phyloP scores from a whole-genome alignment of 2,888 invertebrate genomes.

The Linyphia triangularis region DNA sequence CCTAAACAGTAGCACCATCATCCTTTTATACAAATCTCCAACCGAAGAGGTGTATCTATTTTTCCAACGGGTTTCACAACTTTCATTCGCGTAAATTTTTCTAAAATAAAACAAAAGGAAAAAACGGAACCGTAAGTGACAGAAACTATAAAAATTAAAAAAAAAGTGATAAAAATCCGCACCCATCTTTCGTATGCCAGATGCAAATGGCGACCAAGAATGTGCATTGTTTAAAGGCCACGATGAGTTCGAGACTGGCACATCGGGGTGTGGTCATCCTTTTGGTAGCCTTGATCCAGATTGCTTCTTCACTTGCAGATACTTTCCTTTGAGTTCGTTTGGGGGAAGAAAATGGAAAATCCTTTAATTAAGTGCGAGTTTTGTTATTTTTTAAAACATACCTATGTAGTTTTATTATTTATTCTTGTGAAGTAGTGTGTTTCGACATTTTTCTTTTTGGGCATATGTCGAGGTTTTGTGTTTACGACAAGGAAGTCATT shows the following conservation, averaged over 20 bases:
- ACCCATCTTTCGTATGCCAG: constrained; percentile 49
- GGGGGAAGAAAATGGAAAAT: constrained; percentile 29
- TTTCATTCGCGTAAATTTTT: constrained; percentile 19
- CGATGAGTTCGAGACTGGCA: constrained; percentile 54
- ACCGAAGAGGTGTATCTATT: constrained; percentile 58
- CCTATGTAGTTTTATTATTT: neutral
- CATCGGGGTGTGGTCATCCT: constrained; percentile 5
- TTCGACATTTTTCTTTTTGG: constrained; percentile 6
- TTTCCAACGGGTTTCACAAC: constrained; percentile 32
- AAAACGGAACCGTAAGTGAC: neutral
- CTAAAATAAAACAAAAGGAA: constrained; percentile 23
- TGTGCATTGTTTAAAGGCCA: constrained; percentile 67
- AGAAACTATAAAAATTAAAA: constrained; percentile 34
- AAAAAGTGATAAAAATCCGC: constrained; percentile 51
- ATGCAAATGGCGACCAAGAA: constrained; percentile 69
- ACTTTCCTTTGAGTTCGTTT: constrained; percentile 10
- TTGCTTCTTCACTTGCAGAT: constrained; percentile 44
- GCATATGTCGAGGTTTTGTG: neutral
- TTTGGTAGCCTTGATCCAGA: constrained; percentile 68
- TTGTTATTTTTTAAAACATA: constrained; percentile 3
- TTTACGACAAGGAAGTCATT: constrained; percentile 7
- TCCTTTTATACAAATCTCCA: constrained; percentile 63
- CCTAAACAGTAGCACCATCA: neutral
- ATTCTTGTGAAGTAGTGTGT: constrained; percentile 8
- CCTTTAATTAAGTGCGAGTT: constrained; percentile 41